Percentiles rank a stretch among this genome's conserved stretches.
These are phyloP conservation scores for Sphaerophoria taeniata DNA, from an alignment of 2,888 invertebrate genomes.

Conservation along the genomic window DNA sequence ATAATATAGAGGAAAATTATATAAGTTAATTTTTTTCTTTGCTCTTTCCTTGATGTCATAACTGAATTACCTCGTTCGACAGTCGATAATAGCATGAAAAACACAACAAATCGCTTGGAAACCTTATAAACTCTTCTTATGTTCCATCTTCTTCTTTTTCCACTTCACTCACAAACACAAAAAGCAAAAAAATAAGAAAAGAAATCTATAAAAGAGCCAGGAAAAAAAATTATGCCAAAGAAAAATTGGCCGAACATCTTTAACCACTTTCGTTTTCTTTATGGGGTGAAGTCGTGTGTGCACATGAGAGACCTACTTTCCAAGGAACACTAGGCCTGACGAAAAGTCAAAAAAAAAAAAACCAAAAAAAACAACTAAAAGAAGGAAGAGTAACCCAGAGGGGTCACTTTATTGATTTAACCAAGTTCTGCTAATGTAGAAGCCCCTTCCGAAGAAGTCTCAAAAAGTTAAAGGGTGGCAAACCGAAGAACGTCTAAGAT, in stretches of 20 bases:
- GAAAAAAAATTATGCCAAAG: constrained; percentile 57
- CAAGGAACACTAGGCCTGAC: constrained; percentile 16
- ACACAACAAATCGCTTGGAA: constrained; percentile 72
- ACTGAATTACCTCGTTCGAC: constrained; percentile 74
- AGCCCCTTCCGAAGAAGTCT: background rate
- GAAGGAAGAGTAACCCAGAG: background rate
- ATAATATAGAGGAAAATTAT: constrained; percentile 7
- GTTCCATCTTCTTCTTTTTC: constrained; percentile 37
- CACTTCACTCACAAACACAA: constrained; percentile 7
- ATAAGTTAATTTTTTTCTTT: no score
- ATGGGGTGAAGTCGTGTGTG: constrained; percentile 59
- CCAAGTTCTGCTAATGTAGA: constrained; percentile 18
- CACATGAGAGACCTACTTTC: constrained; percentile 63
- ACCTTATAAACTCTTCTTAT: constrained; percentile 69
- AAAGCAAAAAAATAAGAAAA: background rate
- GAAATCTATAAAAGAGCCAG: constrained; percentile 34
- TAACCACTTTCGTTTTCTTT: constrained; percentile 72
- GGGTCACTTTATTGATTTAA: constrained; percentile 69
- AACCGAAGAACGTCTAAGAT: constrained; percentile 45
- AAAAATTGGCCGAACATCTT: constrained; percentile 67
- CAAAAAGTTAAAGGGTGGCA: background rate
- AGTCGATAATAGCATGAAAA: constrained; percentile 69
- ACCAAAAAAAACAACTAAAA: constrained; percentile 16
- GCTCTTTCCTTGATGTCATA: constrained; percentile 69
- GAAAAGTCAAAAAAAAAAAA: constrained; percentile 33